Conservation (phyloP, 2,888 invertebrate species). For the Boloria euphrosyne region DNA sequence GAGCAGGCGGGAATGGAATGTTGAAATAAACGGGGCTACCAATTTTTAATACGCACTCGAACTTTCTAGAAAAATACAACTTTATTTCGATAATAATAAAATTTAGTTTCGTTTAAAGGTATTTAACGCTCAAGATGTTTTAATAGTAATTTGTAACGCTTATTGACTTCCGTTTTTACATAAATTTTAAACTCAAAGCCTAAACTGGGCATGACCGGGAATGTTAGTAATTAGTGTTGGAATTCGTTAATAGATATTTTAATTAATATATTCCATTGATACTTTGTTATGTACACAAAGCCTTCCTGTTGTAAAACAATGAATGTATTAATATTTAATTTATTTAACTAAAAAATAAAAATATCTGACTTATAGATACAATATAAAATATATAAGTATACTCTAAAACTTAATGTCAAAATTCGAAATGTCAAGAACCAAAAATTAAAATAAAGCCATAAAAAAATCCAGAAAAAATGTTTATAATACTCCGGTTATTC, state of each 20-base stretch:
- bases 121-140: conserved; percentile 40
- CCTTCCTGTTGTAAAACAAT: background rate
- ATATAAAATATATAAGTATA: too few relatives aligned
- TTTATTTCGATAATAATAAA: conserved; percentile 50
- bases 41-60: conserved; percentile 65
- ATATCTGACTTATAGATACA: too few relatives aligned
- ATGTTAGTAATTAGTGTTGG: conserved; percentile 34
- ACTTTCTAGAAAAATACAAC: conserved; percentile 52
- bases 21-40: conserved; percentile 73
- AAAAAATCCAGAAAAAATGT: too few relatives aligned
- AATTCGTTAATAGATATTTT: conserved; percentile 32
- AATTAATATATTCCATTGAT: conserved; percentile 14
- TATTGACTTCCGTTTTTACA: conserved; percentile 54
- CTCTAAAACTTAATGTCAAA: too few relatives aligned
- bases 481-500: too few relatives aligned
- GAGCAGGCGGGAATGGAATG: conserved; percentile 68
- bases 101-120: conserved; percentile 47
- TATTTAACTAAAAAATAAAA: too few relatives aligned
- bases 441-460: too few relatives aligned
- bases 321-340: too few relatives aligned
- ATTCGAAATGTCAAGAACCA: too few relatives aligned
- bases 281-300: background rate
- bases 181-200: conserved; percentile 43
- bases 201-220: conserved; percentile 20
- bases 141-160: conserved; percentile 36